Percentiles rank a stretch among this genome's conserved stretches.
phyloP scores from a whole-genome alignment of 2,888 invertebrate species.

The Auanema freiburgensis region DNA sequence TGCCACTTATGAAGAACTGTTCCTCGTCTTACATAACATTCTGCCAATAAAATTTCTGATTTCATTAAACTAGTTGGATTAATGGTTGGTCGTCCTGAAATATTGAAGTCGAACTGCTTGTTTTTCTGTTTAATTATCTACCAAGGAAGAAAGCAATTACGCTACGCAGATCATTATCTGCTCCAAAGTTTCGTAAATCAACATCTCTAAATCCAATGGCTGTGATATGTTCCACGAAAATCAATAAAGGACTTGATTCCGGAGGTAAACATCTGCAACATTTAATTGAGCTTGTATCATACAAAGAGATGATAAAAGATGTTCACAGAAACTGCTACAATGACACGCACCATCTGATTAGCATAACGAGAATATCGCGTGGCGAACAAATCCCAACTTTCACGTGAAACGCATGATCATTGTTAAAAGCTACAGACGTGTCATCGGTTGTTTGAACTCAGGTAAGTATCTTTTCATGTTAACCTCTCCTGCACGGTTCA shows the following conservation, averaged over 20 bases:
- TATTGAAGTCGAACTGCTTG: neutral
- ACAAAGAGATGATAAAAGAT: neutral
- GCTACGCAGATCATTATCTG: constrained; percentile 5
- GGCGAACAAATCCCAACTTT: no score
- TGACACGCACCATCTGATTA: no score
- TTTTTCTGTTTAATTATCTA: constrained; percentile 2
- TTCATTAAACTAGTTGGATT: neutral
- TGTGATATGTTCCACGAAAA: constrained; percentile 5
- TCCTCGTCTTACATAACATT: constrained; percentile 36
- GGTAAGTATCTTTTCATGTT: no score
- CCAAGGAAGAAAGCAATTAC: constrained; percentile 20
- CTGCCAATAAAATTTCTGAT: constrained; percentile 36
- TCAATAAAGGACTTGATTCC: constrained; percentile 3
- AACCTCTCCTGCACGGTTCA: no score
- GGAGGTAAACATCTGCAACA: neutral
- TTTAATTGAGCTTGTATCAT: neutral
- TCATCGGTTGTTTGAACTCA: no score
- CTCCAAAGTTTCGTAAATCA: constrained; percentile 5
- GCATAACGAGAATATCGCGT: no score
- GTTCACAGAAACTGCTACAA: neutral
- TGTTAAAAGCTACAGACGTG: no score
- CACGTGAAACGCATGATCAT: neutral
- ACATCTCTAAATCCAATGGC: constrained; percentile 11
- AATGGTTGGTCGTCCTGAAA: constrained; percentile 15
- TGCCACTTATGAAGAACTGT: constrained; percentile 40